phyloP scores from a whole-genome alignment of 2,888 invertebrate species.

The Orgyia antiqua region DNA sequence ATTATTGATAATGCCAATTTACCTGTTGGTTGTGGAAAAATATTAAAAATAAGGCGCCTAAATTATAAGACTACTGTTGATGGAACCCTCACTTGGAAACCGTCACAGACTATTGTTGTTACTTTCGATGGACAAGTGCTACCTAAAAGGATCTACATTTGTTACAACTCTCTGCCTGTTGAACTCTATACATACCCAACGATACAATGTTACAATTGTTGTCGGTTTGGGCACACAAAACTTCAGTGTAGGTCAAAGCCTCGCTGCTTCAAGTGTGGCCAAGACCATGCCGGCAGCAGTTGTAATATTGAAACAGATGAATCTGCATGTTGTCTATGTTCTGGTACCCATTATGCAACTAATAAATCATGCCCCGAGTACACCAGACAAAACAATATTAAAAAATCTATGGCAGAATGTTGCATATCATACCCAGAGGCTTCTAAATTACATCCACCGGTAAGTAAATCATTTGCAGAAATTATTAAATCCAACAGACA shows the following conservation, averaged over 20 bases:
- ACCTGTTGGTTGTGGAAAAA: too few relatives aligned
- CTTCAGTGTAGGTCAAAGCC: not conserved
- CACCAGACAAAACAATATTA: not conserved
- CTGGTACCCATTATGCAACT: not conserved
- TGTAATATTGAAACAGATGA: not conserved
- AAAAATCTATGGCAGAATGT: not conserved
- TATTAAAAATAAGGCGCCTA: too few relatives aligned
- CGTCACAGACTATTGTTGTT: slow-evolving; percentile 3
- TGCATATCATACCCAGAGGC: not conserved
- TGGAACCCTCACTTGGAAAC: too few relatives aligned
- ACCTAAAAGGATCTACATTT: slow-evolving; percentile 2
- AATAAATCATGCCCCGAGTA: not conserved
- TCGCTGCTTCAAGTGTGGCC: not conserved
- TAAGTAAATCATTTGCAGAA: not conserved
- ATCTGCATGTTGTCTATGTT: not conserved
- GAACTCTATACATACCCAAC: not conserved
- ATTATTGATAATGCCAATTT: too few relatives aligned
- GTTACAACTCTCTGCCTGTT: not conserved
- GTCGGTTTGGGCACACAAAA: too few relatives aligned
- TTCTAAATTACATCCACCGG: not conserved
- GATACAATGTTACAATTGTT: not conserved
- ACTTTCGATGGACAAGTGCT: slow-evolving; percentile 7
- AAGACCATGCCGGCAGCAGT: not conserved
- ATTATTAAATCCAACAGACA: not conserved
- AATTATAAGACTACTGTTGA: too few relatives aligned